These are phyloP conservation scores for Terrapene triunguis DNA, from an alignment of 2,113 vertebrate genomes.

Conservation along the genomic window DNA sequence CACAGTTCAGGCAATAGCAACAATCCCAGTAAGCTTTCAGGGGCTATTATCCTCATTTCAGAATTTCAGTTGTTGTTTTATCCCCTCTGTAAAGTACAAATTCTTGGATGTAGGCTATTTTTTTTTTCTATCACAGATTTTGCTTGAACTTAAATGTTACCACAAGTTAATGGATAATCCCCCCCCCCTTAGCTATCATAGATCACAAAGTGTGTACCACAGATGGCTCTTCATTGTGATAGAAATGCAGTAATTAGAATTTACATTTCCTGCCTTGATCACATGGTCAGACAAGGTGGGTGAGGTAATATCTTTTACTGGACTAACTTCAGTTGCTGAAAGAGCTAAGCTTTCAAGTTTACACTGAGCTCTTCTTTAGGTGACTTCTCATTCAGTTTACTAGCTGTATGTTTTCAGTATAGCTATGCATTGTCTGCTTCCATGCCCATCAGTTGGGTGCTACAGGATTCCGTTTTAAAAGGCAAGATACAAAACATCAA, in stretches of 20 bases:
- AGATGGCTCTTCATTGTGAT: background rate
- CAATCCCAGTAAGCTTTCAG: background rate
- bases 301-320: background rate
- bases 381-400: background rate
- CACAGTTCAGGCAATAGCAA: slow-evolving; percentile 18
- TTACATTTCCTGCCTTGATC: background rate
- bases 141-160: background rate
- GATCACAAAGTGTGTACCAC: background rate
- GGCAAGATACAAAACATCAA: background rate
- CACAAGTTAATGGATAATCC: background rate
- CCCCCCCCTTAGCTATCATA: background rate
- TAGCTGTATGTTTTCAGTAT: background rate
- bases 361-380: background rate
- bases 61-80: slow-evolving; percentile 30
- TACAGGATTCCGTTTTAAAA: background rate
- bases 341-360: background rate
- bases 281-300: background rate
- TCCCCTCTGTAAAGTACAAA: slow-evolving; percentile 15
- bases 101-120: background rate
- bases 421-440: background rate
- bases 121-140: background rate
- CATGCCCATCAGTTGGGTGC: background rate
- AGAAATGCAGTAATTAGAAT: background rate
- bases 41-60: background rate
- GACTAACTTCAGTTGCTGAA: background rate